phyloP scores from a whole-genome alignment of 2,113 vertebrate species.

The Salvelinus alpinus region DNA sequence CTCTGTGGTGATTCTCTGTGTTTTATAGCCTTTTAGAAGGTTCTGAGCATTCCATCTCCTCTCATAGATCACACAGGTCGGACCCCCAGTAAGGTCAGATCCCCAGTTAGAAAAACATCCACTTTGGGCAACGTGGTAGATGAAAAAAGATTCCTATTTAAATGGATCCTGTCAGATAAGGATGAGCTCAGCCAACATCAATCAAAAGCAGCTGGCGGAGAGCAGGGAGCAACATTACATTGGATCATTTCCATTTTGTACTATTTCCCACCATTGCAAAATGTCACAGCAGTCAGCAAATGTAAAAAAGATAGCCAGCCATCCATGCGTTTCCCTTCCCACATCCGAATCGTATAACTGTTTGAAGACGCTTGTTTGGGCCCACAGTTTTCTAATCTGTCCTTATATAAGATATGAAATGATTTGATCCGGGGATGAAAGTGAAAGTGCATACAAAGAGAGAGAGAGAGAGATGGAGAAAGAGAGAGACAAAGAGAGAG shows the following conservation, averaged over 20 bases:
- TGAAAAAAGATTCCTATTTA: conserved; percentile 38
- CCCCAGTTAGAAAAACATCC: conserved; percentile 7
- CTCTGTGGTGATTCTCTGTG: conserved; percentile 13
- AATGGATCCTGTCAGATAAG: conserved; percentile 50
- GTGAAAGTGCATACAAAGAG: conserved; percentile 22
- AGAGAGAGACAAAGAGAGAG: neutral
- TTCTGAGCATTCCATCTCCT: conserved; percentile 20
- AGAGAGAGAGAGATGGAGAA: conserved; percentile 3
- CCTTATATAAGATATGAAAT: conserved; percentile 43
- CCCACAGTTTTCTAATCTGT: conserved; percentile 43
- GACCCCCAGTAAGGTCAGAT: conserved; percentile 19
- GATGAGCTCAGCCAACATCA: conserved; percentile 41
- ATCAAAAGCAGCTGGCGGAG: conserved; percentile 30
- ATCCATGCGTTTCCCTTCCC: neutral
- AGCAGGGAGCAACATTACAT: conserved; percentile 40
- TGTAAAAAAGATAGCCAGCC: conserved; percentile 37
- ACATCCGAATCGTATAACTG: conserved; percentile 30
- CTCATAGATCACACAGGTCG: conserved; percentile 30
- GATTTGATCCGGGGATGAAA: conserved; percentile 42
- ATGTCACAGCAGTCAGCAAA: conserved; percentile 61
- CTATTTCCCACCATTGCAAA: conserved; percentile 49
- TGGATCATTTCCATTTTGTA: conserved; percentile 29
- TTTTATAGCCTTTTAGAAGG: conserved; percentile 15
- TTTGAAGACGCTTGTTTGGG: conserved; percentile 38
- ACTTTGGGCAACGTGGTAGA: conserved; percentile 8